These are phyloP conservation scores for Talpa occidentalis DNA, from an alignment of 2,113 vertebrate species.

Conservation along the genomic window DNA sequence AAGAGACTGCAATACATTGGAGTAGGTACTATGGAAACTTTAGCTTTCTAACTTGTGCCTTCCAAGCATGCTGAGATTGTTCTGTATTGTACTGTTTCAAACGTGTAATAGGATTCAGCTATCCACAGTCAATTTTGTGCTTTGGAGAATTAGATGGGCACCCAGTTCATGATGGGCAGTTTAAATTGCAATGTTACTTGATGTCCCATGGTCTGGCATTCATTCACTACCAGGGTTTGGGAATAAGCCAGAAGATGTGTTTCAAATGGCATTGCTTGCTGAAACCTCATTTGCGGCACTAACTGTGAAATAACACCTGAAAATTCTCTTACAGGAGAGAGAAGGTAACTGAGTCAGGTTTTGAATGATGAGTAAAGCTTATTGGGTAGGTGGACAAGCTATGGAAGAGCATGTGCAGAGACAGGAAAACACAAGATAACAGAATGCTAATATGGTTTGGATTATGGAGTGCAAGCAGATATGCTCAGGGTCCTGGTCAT, in stretches of 20 bases:
- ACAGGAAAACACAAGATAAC: background rate
- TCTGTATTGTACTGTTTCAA: background rate
- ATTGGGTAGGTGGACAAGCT: background rate
- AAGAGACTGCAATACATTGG: background rate
- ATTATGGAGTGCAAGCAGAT: background rate
- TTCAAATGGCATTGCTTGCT: background rate
- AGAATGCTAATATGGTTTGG: background rate
- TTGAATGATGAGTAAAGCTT: background rate
- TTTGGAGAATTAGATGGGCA: background rate
- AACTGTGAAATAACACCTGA: background rate
- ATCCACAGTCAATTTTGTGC: background rate
- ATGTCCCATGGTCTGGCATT: background rate
- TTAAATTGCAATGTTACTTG: background rate
- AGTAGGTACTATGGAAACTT: background rate
- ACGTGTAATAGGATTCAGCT: background rate
- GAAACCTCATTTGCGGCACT: background rate
- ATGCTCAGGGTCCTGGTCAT: background rate
- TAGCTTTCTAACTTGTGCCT: background rate
- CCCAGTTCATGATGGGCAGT: background rate
- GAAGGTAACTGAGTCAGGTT: background rate
- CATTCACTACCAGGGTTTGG: background rate
- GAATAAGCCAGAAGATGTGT: constrained; percentile 15
- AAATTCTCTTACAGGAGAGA: constrained; percentile 27
- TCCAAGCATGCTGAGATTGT: background rate
- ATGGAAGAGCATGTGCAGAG: constrained; percentile 7